Percentiles rank a stretch among this genome's conserved stretches.
phyloP scores from a whole-genome alignment of 1,140 invertebrate species.

The Conopomorpha cramerella region DNA sequence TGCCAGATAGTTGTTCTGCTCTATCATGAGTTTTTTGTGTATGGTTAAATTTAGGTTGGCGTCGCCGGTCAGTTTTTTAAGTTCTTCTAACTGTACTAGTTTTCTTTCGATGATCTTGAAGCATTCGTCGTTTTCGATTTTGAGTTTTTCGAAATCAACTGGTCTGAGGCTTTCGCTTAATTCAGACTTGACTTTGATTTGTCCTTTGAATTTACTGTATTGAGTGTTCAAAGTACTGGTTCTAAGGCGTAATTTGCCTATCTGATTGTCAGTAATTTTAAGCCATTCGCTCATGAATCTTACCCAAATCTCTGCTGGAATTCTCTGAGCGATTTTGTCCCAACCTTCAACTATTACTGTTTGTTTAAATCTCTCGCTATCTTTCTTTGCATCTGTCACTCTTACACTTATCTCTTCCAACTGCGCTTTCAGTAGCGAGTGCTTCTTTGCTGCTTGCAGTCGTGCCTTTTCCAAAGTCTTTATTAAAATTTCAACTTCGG shows the following conservation, averaged over 20 bases:
- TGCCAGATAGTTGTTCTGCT: slow-evolving; percentile 36
- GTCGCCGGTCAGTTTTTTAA: slow-evolving; percentile 58
- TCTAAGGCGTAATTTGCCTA: slow-evolving; percentile 54
- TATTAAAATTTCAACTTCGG: slow-evolving; percentile 50
- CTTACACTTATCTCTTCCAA: slow-evolving; percentile 55
- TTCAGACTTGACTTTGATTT: slow-evolving; percentile 50
- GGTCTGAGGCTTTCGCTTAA: slow-evolving; percentile 49
- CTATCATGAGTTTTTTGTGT: slow-evolving; percentile 50
- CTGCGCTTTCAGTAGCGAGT: slow-evolving; percentile 37
- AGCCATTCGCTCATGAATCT: slow-evolving; percentile 59
- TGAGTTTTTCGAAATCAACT: slow-evolving; percentile 62
- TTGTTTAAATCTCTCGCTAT: slow-evolving; percentile 35
- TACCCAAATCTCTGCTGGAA: slow-evolving; percentile 59
- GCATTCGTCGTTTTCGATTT: slow-evolving; percentile 59
- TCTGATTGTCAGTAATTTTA: slow-evolving; percentile 41
- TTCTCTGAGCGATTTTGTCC: slow-evolving; percentile 54
- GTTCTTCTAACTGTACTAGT: slow-evolving; percentile 32
- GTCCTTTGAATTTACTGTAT: slow-evolving; percentile 46
- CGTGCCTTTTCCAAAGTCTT: slow-evolving; percentile 23
- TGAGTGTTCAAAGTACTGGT: slow-evolving; percentile 56
- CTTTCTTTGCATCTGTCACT: slow-evolving; percentile 38
- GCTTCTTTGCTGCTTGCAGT: slow-evolving; percentile 25
- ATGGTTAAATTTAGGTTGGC: slow-evolving; percentile 48
- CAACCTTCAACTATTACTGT: slow-evolving; percentile 41
- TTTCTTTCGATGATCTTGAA: slow-evolving; percentile 48